A percentile compares a stretch with the other conserved stretches of the same genome.
Evolutionary conservation across 2,888 invertebrate species (phyloP).

Genomic region (Slavum lentiscoides): DNA sequence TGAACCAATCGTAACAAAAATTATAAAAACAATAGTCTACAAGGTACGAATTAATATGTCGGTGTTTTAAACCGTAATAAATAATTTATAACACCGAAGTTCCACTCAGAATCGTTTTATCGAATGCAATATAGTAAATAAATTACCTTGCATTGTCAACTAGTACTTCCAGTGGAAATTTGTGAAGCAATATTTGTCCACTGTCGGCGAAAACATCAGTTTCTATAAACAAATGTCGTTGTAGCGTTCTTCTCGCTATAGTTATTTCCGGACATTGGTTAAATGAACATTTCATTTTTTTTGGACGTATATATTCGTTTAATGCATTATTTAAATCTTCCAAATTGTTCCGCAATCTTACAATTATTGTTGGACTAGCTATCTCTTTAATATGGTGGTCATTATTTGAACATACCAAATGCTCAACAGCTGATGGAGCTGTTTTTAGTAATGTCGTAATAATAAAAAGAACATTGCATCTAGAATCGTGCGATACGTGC

Average conservation of each 20-base stretch:
- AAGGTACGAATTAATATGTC: too few species aligned
- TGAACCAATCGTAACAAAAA: too few species aligned
- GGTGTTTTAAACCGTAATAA: too few species aligned
- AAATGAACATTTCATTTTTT: background rate
- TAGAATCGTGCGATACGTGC: too few species aligned
- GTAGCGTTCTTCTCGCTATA: background rate
- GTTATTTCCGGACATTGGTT: background rate
- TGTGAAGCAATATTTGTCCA: background rate
- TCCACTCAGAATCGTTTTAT: too few species aligned
- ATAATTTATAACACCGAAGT: too few species aligned
- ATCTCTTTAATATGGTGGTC: background rate
- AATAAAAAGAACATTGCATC: slow-evolving; percentile 5
- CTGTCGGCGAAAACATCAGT: background rate
- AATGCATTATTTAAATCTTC: background rate
- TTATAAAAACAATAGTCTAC: too few species aligned
- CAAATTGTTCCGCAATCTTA: background rate
- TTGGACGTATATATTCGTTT: background rate
- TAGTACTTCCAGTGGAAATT: background rate
- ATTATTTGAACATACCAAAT: background rate
- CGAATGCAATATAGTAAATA: background rate
- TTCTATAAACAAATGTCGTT: slow-evolving; percentile 1
- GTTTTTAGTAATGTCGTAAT: slow-evolving; percentile 11
- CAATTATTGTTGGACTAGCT: background rate
- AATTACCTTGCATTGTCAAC: background rate
- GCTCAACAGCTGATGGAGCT: background rate